Base-by-base conservation (phyloP, 2,113 vertebrate species). In the Octodon degus region DNA sequence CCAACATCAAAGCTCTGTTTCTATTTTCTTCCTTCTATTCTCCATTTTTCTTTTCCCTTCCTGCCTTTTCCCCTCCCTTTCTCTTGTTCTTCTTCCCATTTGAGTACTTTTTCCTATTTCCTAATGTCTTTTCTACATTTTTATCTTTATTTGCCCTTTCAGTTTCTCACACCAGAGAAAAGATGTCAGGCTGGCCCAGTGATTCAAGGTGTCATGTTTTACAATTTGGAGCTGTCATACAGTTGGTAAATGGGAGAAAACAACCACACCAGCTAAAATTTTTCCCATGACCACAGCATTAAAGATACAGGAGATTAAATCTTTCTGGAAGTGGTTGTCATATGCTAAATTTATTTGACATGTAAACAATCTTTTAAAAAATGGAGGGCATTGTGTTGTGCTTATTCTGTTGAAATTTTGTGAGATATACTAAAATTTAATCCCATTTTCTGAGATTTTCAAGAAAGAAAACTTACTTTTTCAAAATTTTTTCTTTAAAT, bases 211-310 rank as follows among this genome's bases (percentile, higher is more conserved):
- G 65, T 32, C 30, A 34, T 60, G 53, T 0, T 97, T 93, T 62
- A 87, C 24, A 7, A 32, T 37, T 97, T 93, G 72, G 58, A 97
- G 89, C 67, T 97, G 87, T 96, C 85, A 90, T 82, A 43, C 76
- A 94, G 58, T 72, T 97, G 95, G 79, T 77, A 97, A 93, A 90
- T 96, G 22, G 72, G 72, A 24, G 91, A 37, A 40, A 93, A 96
- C 98, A 94, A 47, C 85, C 86, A 68, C 70, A 82, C 43, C 24
- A 90, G 72, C 7, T 93, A 83, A 88, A 97, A 95, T 40, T 43
- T 40, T 97, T 89, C 81, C 0, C 0, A 62, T 91, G 83, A 96
- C 72, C 32, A 93, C 68, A 91, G 43, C 34, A 76, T n/a, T 34
- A 34, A 0, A 30, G 43, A 93, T 37, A 95, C 37, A 83, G 68